Base-by-base conservation (phyloP, 2,113 vertebrate species). In the Oncorhynchus masou region DNA sequence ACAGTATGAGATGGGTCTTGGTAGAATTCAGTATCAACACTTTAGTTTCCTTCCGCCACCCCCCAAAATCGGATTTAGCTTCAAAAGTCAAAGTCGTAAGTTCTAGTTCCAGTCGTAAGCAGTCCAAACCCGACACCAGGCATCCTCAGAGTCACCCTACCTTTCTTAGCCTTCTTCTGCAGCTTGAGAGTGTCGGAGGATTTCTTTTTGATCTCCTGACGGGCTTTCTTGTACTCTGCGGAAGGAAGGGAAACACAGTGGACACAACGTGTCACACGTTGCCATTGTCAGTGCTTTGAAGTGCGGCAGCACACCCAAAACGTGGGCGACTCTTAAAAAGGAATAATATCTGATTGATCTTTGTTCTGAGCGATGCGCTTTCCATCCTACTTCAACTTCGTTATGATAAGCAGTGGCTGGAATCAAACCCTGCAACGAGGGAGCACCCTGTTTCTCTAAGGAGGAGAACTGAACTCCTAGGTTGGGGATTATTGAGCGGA, bases 101-200 rank as follows among this genome's bases (percentile, higher is more conserved):
- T 16, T 19, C 51, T 19, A 54, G 16, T 54, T 54, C 51, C 51
- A 54, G 51, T 54, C 16, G 16, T 16, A 54, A 54, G 51, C 15
- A 19, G 51, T 54, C 51, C 51, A 54, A 2, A 19, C 51, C 51
- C 16, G n/a, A 62, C 59, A n/a, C n/a, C 59, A 22, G 11, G 65
- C 13, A 31, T 31, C 65, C 16, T 13, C 27, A 27, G 65, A 29
- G 29, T 68, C 15, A 11, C 24, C 31, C 31, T 89, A 97, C 96
- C 96, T 96, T 98, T 98, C 80, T 96, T 95, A 0, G 95, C 96
- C 74, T 97, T 97, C 79, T 98, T 98, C 91, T 98, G 96, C 70
- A 98, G 95, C 80, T 97, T 97, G 69, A 96, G 91, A 0, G 96
- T 97, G 87, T 98, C 96, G 0, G 96, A 96, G 0, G 96, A 97